A percentile compares a stretch with the other conserved stretches of the same genome.
phyloP scores from a whole-genome alignment of 2,888 invertebrate species.

The Halictus quadricinctus region DNA sequence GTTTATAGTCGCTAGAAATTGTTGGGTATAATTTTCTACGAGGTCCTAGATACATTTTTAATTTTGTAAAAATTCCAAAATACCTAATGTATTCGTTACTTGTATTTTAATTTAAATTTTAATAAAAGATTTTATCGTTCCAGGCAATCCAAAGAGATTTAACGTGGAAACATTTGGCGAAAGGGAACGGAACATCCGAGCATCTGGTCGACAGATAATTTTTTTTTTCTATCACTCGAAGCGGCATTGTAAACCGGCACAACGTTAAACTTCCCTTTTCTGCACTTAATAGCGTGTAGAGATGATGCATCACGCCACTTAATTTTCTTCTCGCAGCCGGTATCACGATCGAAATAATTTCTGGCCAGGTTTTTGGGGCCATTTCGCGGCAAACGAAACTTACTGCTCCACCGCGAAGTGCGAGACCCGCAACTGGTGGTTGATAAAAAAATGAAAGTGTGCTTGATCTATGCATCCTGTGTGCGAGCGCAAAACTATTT shows the following conservation, averaged over 20 bases:
- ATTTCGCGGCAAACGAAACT: conserved; percentile 33
- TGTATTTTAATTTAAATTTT: neutral
- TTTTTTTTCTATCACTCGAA: neutral
- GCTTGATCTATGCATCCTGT: conserved; percentile 23
- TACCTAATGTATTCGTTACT: too few species aligned
- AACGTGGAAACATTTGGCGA: neutral
- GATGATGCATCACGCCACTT: conserved; percentile 9
- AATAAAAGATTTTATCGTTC: neutral
- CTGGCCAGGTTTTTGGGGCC: conserved; percentile 46
- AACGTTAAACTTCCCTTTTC: conserved; percentile 5
- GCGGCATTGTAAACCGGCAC: neutral
- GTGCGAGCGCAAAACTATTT: neutral
- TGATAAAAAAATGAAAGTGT: conserved; percentile 54
- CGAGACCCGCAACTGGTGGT: conserved; percentile 61
- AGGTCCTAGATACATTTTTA: too few species aligned
- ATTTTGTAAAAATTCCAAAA: too few species aligned
- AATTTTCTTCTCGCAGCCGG: neutral
- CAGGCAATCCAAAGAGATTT: neutral
- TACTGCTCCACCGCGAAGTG: conserved; percentile 30
- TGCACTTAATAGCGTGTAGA: neutral
- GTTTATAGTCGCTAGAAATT: too few species aligned
- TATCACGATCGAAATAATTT: conserved; percentile 36
- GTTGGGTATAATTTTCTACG: neutral
- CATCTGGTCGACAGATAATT: neutral
- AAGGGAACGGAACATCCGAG: neutral